Conservation (phyloP, 2,888 invertebrate genomes). For the Thyatira batis region DNA sequence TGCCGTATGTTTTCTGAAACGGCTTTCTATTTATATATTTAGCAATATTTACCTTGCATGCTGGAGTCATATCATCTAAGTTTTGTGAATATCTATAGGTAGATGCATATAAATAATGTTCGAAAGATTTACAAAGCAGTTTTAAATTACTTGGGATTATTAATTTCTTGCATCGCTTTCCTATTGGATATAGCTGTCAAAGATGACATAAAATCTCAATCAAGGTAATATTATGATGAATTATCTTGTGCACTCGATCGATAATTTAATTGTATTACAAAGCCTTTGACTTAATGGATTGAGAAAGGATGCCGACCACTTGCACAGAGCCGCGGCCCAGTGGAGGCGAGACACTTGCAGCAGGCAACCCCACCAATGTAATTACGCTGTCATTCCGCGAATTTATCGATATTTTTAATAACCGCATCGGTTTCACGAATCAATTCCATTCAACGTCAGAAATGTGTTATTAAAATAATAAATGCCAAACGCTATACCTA, state of each 20-base stretch:
- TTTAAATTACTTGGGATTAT: not conserved
- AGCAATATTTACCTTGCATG: too few relatives aligned
- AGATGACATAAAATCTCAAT: conserved; percentile 48
- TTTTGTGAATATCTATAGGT: too few relatives aligned
- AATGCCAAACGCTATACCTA: conserved; percentile 26
- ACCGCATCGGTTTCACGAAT: conserved; percentile 55
- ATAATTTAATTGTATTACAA: conserved; percentile 61
- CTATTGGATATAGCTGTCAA: conserved; percentile 29
- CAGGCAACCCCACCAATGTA: conserved; percentile 47
- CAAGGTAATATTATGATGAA: conserved; percentile 49
- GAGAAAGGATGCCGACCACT: conserved; percentile 36
- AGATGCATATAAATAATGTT: too few relatives aligned
- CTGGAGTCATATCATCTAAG: too few relatives aligned
- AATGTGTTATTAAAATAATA: conserved; percentile 37
- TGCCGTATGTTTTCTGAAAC: too few relatives aligned
- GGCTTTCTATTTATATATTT: too few relatives aligned
- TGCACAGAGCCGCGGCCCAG: conserved; percentile 31
- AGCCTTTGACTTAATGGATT: conserved; percentile 56
- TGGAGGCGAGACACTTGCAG: conserved; percentile 45
- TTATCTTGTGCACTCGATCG: conserved; percentile 45
- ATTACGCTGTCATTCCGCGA: conserved; percentile 64
- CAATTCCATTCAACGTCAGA: conserved; percentile 42
- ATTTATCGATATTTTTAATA: conserved; percentile 67
- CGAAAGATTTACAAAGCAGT: not conserved
- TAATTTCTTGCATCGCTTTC: not conserved